Conservation (phyloP, 2,113 vertebrate species). For the Turnix velox region DNA sequence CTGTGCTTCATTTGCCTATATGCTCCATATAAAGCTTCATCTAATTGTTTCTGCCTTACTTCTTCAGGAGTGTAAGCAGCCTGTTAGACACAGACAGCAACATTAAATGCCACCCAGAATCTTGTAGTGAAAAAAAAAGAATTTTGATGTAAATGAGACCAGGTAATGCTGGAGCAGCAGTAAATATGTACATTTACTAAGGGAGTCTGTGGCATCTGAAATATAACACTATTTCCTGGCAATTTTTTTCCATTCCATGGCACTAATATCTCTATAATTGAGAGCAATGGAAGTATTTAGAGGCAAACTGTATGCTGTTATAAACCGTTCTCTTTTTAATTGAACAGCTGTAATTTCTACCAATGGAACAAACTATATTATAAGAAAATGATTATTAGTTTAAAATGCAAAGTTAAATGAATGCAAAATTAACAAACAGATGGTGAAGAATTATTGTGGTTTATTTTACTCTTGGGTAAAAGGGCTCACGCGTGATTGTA, state of each 20-base stretch:
- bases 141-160: neutral
- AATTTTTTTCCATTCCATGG: neutral
- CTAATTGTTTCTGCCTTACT: neutral
- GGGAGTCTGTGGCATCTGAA: neutral
- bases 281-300: constrained; percentile 58
- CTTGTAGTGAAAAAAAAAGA: neutral
- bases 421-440: constrained; percentile 77
- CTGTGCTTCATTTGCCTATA: neutral
- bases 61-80: neutral
- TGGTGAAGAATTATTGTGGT: constrained; percentile 69
- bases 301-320: constrained; percentile 14
- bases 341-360: constrained; percentile 63
- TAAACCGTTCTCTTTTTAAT: constrained; percentile 50
- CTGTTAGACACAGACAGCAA: neutral
- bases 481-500: constrained; percentile 64
- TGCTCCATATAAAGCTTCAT: neutral
- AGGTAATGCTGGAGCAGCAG: neutral
- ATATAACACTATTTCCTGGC: neutral
- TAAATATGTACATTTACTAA: constrained; percentile 1
- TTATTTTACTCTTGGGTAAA: constrained; percentile 67
- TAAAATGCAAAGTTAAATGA: constrained; percentile 71
- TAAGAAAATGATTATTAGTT: constrained; percentile 71
- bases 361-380: constrained; percentile 54
- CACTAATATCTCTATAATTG: constrained; percentile 55
- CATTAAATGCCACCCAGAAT: neutral